A percentile compares a stretch with the other conserved stretches of the same genome.
Evolutionary conservation across 2,797 vertebrate species (phyloP).

Genomic region (Galaxias olidus): DNA sequence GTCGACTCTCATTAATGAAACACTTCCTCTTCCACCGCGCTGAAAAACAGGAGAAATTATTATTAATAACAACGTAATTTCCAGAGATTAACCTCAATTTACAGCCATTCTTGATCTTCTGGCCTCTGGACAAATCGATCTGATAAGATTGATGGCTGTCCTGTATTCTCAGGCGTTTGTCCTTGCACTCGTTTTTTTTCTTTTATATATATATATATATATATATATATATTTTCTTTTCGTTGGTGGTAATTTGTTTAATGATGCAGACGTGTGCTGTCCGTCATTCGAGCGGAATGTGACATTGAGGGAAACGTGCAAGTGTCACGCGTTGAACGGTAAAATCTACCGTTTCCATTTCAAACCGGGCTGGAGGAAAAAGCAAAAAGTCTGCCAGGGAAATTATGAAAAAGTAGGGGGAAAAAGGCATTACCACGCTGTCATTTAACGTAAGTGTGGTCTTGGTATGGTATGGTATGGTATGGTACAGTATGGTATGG

Average conservation of each 20-base stretch:
- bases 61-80: slow-evolving; percentile 86
- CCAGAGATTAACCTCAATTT: slow-evolving; percentile 81
- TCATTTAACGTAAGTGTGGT: no score
- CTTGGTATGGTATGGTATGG: no score
- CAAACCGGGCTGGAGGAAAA: no score
- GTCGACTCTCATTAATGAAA: slow-evolving; percentile 80
- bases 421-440: no score
- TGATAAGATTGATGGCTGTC: slow-evolving; percentile 79
- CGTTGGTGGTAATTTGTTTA: slow-evolving; percentile 66
- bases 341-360: slow-evolving; percentile 2
- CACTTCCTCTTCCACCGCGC: slow-evolving; percentile 76
- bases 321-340: slow-evolving; percentile 1
- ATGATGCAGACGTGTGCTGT: slow-evolving; percentile 69
- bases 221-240: no score
- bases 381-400: no score
- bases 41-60: slow-evolving; percentile 81
- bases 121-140: slow-evolving; percentile 81
- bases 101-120: slow-evolving; percentile 70
- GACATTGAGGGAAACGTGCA: slow-evolving; percentile 69
- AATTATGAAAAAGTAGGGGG: no score
- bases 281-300: slow-evolving; percentile 61
- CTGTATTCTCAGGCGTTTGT: slow-evolving; percentile 73
- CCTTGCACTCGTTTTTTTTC: slow-evolving; percentile 66
- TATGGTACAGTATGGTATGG: no score
- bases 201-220: no score